Evolutionary conservation across 2,888 invertebrate genomes (phyloP), one percentile per base, ranked within the genome.

Genomic region (Drosophila sordidula): DNA sequence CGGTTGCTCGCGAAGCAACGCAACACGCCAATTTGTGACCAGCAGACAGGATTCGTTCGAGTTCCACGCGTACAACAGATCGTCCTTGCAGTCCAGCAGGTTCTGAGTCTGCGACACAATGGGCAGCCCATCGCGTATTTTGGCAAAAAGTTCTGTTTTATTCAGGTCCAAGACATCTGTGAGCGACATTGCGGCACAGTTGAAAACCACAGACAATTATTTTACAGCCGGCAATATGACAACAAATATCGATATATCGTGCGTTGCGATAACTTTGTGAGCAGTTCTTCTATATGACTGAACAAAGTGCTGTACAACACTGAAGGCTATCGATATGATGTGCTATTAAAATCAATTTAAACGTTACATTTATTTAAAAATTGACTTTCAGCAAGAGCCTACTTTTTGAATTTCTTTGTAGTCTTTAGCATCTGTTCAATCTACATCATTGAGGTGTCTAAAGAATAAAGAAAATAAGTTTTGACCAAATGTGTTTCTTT

Each of bases 51-150:
- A 93, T 75, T 94, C 94, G 36, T 92, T 91, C 1, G 93, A 93
- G 80, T 95, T 93, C 95, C 95, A 95, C 6, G 93, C 93, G 89
- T 93, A 95, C 11, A 95, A 89, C 70, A 95, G 91, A 85, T 95
- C 94, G 78, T 95, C 95, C 42, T 93, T 93, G 68, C 94, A 93
- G 55, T 94, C 93, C 34, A 95, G 76, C 41, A 95, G 91, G 83
- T 94, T 94, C 57, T 93, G 92, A 0, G 95, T 94, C 69, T 93
- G 93, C n/a, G 83, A 78, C 44, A 92, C 91, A 70, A 93, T 91
- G 1, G 94, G 93, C 36, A 95, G 84, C n/a, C 93, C 92, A 52
- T 92, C 91, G 57, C 93, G 93, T 46, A 94, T 91, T 80, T 93
- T 93, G 63, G 93, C 92, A 83, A 95, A 94, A 72, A 95, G 90